Evolutionary conservation across 2,797 vertebrate species (phyloP), one percentile per base, ranked within the genome.

Genomic region (Arnoldichthys spilopterus): DNA sequence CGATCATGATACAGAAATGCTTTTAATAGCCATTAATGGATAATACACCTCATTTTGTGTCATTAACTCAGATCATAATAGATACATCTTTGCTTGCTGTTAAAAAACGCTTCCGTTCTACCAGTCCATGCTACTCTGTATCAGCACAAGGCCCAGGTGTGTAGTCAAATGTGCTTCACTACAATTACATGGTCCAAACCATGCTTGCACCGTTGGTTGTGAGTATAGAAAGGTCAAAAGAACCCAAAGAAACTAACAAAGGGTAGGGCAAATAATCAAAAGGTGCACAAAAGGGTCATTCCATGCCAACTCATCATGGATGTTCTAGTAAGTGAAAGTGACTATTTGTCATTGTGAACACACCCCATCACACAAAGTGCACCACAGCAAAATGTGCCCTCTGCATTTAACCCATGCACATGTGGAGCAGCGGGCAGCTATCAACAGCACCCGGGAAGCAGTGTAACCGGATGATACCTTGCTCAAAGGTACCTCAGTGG

Each of bases 101-200:
- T 76, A 11, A 53, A 61, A 49, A 74, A 34, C 51, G 34, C 12
- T 22, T 71, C 11, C 47, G 3, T 54, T 63, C 68, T 76, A 71
- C 32, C 30, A 43, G 54, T 40, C 22, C 67, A 22, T 26, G 40
- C 34, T 54, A 54, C 12, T n/a, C 51, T 76, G 13, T 51, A 34
- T 53, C 66, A 67, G 54, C 61, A 45, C 56, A 66, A 37, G 54
- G 5, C 56, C 59, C 72, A 40, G 69, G 79, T 72, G 51, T 77
- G 68, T 26, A 66, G 79, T 66, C 49, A 71, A 76, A 64, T 63
- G n/a, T 18, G 45, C 56, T 61, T 54, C 40, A 62, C 51, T 37
- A 67, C 7, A 24, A 24, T 45, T 32, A 63, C 30, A n/a, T 63
- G 3, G 18, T 40, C 18, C 34, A 37, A 12, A 7, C 34, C 12